These are phyloP conservation scores for Montipora capitata DNA, from an alignment of 92 coral and sea anemone species.

Conservation along the genomic window DNA sequence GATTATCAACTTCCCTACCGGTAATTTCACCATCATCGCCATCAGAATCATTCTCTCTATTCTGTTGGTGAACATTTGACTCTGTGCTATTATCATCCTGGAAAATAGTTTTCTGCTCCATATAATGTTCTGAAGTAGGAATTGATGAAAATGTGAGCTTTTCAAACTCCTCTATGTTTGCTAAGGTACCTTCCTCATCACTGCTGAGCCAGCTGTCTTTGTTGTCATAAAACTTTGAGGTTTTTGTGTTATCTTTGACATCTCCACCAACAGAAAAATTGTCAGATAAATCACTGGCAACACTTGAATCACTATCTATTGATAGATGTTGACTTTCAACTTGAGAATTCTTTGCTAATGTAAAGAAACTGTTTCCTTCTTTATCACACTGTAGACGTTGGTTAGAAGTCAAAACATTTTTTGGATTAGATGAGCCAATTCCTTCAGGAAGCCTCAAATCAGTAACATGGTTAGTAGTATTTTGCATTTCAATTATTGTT, in stretches of 20 bases:
- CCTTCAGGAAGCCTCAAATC: background rate
- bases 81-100: background rate
- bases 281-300: slow-evolving; percentile 22
- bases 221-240: slow-evolving; percentile 66
- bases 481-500: background rate
- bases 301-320: slow-evolving; percentile 28
- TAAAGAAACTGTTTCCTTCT: slow-evolving; percentile 3
- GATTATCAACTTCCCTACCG: background rate
- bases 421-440: background rate
- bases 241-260: slow-evolving; percentile 19
- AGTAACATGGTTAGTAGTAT: background rate
- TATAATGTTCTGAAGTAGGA: background rate
- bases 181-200: slow-evolving; percentile 64
- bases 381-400: background rate
- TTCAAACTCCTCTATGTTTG: background rate
- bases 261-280: slow-evolving; percentile 17
- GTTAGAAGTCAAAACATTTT: background rate
- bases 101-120: background rate
- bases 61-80: background rate
- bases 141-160: slow-evolving; percentile 1
- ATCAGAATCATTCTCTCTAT: background rate
- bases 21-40: slow-evolving; percentile 9
- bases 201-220: slow-evolving; percentile 92
- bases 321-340: slow-evolving; percentile 2
- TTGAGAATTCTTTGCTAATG: slow-evolving; percentile 1